phyloP scores from a whole-genome alignment of 2,113 vertebrate genomes.

The Hyperopisus bebe region DNA sequence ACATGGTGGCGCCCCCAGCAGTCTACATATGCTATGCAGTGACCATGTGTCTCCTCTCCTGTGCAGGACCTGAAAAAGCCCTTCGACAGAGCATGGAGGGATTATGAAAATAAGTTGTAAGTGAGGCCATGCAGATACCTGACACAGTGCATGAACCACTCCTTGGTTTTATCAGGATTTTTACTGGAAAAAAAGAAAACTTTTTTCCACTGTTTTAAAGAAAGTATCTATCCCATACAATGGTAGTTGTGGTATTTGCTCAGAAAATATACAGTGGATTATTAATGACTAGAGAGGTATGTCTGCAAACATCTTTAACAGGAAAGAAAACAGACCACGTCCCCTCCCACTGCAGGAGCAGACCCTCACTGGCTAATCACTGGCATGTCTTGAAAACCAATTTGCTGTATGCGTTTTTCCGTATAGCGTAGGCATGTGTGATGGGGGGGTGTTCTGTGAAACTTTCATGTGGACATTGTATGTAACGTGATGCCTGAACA shows the following conservation, averaged over 20 bases:
- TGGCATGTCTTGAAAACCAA: not conserved
- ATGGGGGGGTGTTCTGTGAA: not conserved
- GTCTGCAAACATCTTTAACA: slow-evolving; percentile 4
- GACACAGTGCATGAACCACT: not conserved
- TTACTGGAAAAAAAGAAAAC: not conserved
- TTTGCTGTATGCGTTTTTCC: not conserved
- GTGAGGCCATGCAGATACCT: slow-evolving; percentile 27
- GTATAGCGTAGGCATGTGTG: not conserved
- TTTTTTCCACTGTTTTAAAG: not conserved
- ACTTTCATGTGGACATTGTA: not conserved
- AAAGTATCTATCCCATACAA: not conserved
- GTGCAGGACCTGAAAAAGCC: slow-evolving; percentile 61
- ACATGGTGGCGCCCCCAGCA: not conserved
- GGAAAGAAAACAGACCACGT: not conserved
- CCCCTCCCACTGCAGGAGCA: not conserved
- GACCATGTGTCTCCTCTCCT: not conserved
- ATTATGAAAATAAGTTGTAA: slow-evolving; percentile 65
- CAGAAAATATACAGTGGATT: not conserved
- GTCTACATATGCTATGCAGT: not conserved
- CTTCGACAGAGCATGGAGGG: slow-evolving; percentile 64
- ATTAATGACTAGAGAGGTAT: not conserved
- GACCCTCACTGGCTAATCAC: not conserved
- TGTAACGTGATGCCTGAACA: not conserved
- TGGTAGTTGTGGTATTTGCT: not conserved
- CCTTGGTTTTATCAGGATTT: not conserved